These are phyloP conservation scores for Bombyx huttoni DNA, from an alignment of 2,888 invertebrate species.

Conservation along the genomic window DNA sequence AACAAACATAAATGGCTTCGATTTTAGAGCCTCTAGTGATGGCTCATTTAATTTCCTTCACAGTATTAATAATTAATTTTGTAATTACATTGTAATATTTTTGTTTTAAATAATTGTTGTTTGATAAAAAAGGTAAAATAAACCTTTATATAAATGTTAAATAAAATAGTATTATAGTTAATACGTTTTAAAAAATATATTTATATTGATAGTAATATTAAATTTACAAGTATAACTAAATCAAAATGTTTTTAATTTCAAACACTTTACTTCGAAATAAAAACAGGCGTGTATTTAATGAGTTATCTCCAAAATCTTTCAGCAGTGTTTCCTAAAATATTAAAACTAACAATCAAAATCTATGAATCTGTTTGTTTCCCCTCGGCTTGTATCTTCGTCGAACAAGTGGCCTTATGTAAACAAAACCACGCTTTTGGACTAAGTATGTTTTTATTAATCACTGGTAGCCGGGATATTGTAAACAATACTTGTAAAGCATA, in stretches of 20 bases:
- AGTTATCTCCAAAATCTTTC: background rate
- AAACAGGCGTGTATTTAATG: background rate
- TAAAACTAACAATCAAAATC: constrained; percentile 27
- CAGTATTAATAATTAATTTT: background rate
- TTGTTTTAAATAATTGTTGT: background rate
- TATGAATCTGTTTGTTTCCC: constrained; percentile 33
- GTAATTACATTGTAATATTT: background rate
- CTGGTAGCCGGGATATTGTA: constrained; percentile 28
- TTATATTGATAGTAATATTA: too few relatives aligned
- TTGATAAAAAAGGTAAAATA: background rate
- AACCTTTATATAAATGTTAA: too few relatives aligned
- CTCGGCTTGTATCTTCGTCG: constrained; percentile 27
- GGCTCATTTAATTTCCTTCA: constrained; percentile 24
- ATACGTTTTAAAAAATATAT: too few relatives aligned
- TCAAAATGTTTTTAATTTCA: too few relatives aligned
- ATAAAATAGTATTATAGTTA: too few relatives aligned
- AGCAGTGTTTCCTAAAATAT: constrained; percentile 12
- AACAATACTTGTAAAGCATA: constrained; percentile 37
- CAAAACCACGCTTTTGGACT: constrained; percentile 22
- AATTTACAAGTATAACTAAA: too few relatives aligned
- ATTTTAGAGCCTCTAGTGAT: constrained; percentile 23
- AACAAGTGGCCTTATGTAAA: constrained; percentile 51
- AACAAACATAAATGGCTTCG: constrained; percentile 15
- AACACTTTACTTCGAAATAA: background rate
- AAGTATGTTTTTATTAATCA: constrained; percentile 38